phyloP scores from a whole-genome alignment of 2,113 vertebrate genomes.

The Dasyprocta punctata region DNA sequence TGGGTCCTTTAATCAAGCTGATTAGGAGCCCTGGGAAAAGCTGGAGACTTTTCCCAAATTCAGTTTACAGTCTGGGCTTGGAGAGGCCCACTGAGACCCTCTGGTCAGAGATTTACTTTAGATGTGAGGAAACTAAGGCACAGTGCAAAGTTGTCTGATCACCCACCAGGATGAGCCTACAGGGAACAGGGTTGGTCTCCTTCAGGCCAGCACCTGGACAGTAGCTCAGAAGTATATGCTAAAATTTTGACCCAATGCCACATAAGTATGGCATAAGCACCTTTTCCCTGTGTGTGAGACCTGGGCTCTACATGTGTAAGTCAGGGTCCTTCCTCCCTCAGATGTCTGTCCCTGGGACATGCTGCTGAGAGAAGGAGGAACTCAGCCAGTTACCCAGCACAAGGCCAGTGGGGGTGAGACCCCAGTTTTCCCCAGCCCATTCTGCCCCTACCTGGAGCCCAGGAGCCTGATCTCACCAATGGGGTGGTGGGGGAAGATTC shows the following conservation, averaged over 20 bases:
- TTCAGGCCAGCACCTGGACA: neutral
- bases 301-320: neutral
- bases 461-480: neutral
- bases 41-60: no score
- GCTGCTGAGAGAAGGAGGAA: neutral
- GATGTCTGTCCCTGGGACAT: no score
- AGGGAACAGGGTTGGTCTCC: neutral
- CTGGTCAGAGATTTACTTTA: neutral
- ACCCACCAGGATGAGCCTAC: neutral
- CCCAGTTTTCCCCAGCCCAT: neutral
- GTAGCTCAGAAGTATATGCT: neutral
- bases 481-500: neutral
- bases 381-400: neutral
- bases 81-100: neutral
- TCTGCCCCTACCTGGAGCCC: neutral
- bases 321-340: no score
- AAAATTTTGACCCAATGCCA: neutral
- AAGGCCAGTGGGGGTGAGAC: neutral
- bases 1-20: neutral
- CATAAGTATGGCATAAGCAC: neutral
- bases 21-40: neutral
- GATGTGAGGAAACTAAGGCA: neutral
- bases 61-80: neutral
- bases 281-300: neutral
- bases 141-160: neutral